Percentiles rank a stretch among this genome's conserved stretches.
Conservation (phyloP, 2,888 invertebrate species). For the Yponomeuta malinellus region DNA sequence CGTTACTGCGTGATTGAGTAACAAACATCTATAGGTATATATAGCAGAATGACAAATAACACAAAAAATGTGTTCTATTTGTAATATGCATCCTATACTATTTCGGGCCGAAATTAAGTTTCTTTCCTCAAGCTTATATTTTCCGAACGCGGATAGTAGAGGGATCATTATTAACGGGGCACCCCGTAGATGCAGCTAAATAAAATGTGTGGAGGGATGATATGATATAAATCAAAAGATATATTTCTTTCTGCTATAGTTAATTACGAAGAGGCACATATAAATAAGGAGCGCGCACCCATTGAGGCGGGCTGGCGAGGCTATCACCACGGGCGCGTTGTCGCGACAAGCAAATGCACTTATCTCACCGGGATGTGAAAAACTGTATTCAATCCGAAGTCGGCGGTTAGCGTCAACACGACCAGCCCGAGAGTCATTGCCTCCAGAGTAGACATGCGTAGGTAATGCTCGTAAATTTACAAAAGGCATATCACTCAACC, state of each 20-base stretch:
- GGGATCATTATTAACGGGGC: background rate
- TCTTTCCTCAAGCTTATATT: no score
- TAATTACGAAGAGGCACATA: slow-evolving; percentile 70
- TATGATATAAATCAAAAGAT: slow-evolving; percentile 62
- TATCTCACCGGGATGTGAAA: slow-evolving; percentile 71
- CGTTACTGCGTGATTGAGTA: no score
- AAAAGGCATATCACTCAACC: no score
- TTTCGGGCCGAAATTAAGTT: no score
- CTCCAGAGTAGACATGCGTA: background rate
- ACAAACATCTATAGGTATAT: no score
- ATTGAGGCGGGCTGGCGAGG: slow-evolving; percentile 57
- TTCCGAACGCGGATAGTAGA: no score
- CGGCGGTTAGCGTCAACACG: slow-evolving; percentile 64
- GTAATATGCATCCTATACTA: no score
- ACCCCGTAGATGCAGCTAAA: background rate
- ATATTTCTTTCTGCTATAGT: slow-evolving; percentile 67
- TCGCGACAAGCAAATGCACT: slow-evolving; percentile 76
- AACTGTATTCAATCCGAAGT: slow-evolving; percentile 62
- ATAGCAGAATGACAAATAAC: no score
- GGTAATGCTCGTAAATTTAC: no score
- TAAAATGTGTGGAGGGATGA: slow-evolving; percentile 25
- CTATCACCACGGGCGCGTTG: slow-evolving; percentile 62
- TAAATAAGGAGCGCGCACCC: slow-evolving; percentile 67
- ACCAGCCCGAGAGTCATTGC: slow-evolving; percentile 19
- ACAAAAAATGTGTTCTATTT: no score